phyloP scores from a whole-genome alignment of 2,797 vertebrate species.

The Phalloptychus januarius region DNA sequence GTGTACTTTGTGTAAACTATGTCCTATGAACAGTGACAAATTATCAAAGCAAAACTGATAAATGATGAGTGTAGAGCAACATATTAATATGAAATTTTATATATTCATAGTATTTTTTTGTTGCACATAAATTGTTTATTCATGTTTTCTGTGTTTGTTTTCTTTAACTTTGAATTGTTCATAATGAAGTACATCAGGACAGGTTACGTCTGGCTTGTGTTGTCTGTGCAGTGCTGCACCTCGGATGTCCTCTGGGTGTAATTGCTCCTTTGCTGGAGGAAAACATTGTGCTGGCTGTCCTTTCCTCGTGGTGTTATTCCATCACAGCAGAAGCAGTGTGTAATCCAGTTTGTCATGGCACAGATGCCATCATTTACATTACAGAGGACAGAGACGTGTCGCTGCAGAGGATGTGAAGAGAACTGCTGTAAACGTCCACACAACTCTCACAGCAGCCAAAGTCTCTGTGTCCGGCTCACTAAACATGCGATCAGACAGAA shows the following conservation, averaged over 20 bases:
- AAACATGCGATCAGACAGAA: too few species aligned
- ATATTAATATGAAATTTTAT: too few species aligned
- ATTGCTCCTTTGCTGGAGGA: constrained; percentile 29
- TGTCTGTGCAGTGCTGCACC: not conserved
- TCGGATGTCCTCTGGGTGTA: constrained; percentile 39
- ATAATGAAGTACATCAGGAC: not conserved
- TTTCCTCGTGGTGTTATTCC: constrained; percentile 36
- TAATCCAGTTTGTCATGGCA: constrained; percentile 46
- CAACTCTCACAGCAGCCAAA: not conserved
- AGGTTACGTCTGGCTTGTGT: not conserved
- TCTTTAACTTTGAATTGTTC: not conserved
- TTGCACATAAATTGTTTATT: not conserved
- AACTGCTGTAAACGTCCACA: not conserved
- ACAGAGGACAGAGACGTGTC: constrained; percentile 28
- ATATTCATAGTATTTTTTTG: not conserved
- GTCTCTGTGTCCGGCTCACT: too few species aligned
- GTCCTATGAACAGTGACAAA: not conserved
- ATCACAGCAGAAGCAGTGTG: constrained; percentile 41
- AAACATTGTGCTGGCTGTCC: constrained; percentile 34
- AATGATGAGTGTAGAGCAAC: not conserved
- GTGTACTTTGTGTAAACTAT: not conserved
- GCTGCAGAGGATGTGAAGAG: not conserved
- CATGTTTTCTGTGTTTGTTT: not conserved
- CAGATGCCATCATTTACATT: constrained; percentile 42
- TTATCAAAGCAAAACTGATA: not conserved